phyloP scores from a whole-genome alignment of 1,140 invertebrate genomes.

The Heliconius eleuchia region DNA sequence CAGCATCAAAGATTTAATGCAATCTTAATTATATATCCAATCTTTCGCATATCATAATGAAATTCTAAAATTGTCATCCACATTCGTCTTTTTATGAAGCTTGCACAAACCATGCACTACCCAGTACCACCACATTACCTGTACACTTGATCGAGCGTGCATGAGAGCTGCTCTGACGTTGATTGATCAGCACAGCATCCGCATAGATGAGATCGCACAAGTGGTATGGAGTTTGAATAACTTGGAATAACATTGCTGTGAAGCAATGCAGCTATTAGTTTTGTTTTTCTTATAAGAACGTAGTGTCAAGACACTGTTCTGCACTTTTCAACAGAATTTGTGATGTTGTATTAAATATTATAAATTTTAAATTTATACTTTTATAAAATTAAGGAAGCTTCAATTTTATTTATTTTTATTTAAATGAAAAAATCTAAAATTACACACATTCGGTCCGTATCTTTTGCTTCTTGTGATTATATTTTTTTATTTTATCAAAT shows the following conservation, averaged over 20 bases:
- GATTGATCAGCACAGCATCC: constrained; percentile 32
- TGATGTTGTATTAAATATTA: no score
- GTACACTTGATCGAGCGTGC: constrained; percentile 35
- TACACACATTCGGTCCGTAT: no score
- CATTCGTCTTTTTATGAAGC: not conserved
- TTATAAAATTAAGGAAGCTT: no score
- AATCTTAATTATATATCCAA: not conserved
- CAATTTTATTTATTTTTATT: no score
- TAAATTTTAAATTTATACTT: no score
- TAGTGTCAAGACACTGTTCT: no score
- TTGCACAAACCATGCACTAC: constrained; percentile 24
- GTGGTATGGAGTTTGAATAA: not conserved
- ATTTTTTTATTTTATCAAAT: no score
- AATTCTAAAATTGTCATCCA: constrained; percentile 14
- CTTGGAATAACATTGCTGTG: not conserved
- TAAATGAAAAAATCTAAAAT: no score
- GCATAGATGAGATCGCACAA: not conserved
- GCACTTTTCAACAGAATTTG: no score
- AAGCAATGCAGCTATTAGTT: not conserved
- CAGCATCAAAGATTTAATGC: no score
- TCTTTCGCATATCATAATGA: not conserved
- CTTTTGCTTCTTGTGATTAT: no score
- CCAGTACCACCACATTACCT: constrained; percentile 30
- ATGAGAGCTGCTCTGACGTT: constrained; percentile 29
- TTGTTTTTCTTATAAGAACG: no score